A percentile compares a stretch with the other conserved stretches of the same genome.
These are phyloP conservation scores for Chelonia mydas DNA, from an alignment of 2,797 vertebrate genomes.

Conservation along the genomic window DNA sequence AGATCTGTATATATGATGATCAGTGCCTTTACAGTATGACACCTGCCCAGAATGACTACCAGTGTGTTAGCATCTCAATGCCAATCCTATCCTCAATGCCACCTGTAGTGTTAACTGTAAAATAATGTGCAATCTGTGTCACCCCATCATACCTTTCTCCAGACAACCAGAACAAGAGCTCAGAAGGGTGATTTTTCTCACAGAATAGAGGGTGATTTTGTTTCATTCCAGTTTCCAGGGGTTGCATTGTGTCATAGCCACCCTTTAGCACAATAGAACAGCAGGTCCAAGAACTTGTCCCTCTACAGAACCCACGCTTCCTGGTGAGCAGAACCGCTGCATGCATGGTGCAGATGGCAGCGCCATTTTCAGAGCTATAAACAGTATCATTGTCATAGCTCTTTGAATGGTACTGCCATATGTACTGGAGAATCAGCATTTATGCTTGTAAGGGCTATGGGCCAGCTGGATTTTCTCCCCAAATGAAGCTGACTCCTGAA, in stretches of 20 bases:
- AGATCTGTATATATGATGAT: fast-evolving
- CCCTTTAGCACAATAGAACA: not conserved
- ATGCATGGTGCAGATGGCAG: constrained; percentile 87
- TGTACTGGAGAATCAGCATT: constrained; percentile 83
- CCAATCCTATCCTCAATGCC: not conserved
- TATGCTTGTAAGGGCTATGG: constrained; percentile 35
- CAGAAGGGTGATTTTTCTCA: not conserved
- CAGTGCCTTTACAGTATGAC: not conserved
- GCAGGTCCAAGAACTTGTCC: not conserved
- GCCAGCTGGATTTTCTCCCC: constrained; percentile 54
- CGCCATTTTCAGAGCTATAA: constrained; percentile 96
- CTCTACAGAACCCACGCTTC: constrained; percentile 1
- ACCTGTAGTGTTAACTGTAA: not conserved
- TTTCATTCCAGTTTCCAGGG: fast-evolving
- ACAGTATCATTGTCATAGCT: constrained; percentile 91
- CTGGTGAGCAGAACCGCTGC: constrained; percentile 39
- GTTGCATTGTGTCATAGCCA: not conserved
- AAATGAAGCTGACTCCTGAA: constrained; percentile 46
- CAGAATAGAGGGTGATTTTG: not conserved
- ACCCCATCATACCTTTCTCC: not conserved
- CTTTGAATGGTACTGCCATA: constrained; percentile 97
- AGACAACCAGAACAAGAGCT: not conserved
- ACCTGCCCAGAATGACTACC: fast-evolving
- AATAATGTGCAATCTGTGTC: not conserved
- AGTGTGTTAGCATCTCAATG: fast-evolving